phyloP scores from a whole-genome alignment of 1,140 invertebrate genomes.

The Bombus waltoni region DNA sequence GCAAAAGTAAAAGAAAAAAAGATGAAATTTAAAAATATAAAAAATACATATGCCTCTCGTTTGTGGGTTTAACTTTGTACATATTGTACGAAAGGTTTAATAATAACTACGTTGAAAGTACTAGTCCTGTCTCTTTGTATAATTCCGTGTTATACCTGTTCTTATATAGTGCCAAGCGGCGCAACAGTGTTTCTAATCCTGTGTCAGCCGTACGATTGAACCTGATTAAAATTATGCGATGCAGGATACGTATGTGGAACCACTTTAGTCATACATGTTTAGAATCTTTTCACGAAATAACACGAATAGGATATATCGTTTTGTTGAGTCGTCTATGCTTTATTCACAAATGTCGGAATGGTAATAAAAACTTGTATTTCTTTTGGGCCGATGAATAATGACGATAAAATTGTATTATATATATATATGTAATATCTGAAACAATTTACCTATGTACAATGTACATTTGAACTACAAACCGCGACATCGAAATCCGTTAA shows the following conservation, averaged over 20 bases:
- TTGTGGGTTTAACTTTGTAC: constrained; percentile 82
- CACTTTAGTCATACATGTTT: neutral
- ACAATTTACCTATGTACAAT: no score
- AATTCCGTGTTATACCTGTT: constrained; percentile 75
- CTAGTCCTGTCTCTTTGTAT: constrained; percentile 82
- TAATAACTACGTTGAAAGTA: constrained; percentile 82
- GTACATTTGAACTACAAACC: neutral
- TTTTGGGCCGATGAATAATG: neutral
- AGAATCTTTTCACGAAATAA: neutral
- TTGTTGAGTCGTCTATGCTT: neutral
- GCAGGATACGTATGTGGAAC: neutral
- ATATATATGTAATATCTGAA: neutral
- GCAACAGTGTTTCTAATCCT: constrained; percentile 23
- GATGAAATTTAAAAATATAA: constrained; percentile 60
- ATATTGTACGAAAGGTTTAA: constrained; percentile 80
- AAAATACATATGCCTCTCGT: constrained; percentile 77
- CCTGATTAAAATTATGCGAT: neutral
- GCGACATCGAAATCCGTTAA: neutral
- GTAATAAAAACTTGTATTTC: neutral
- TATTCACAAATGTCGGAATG: no score
- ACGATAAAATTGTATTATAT: neutral
- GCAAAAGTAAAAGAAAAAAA: constrained; percentile 65
- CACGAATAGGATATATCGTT: neutral
- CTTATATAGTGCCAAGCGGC: constrained; percentile 41
- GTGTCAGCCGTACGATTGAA: neutral